phyloP scores from a whole-genome alignment of 2,797 vertebrate species.

The Salarias fasciatus region DNA sequence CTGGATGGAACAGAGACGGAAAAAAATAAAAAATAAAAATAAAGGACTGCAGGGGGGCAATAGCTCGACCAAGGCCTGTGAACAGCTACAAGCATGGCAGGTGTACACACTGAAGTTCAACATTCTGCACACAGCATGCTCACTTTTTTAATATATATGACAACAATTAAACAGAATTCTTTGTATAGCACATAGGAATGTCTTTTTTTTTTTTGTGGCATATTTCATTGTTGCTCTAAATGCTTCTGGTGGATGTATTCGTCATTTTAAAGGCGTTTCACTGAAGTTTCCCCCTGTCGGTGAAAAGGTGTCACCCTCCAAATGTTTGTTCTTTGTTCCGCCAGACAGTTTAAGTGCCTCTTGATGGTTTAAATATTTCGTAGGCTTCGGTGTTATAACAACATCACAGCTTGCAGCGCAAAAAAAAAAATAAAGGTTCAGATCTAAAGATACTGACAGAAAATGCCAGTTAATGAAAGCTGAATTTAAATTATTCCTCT shows the following conservation, averaged over 20 bases:
- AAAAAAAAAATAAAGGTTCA: not conserved
- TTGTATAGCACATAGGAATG: too few relatives aligned
- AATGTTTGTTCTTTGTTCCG: conserved; percentile 28
- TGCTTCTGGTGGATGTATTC: conserved; percentile 21
- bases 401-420: conserved; percentile 4
- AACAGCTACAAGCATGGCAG: conserved; percentile 13
- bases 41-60: conserved; percentile 6
- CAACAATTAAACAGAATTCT: not conserved
- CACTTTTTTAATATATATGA: not conserved
- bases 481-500: too few relatives aligned
- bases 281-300: conserved; percentile 1
- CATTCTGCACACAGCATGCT: too few relatives aligned
- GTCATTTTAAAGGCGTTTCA: conserved; percentile 27
- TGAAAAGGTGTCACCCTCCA: conserved; percentile 3
- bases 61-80: conserved; percentile 23
- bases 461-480: too few relatives aligned
- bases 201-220: conserved; percentile 12
- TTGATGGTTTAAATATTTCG: conserved; percentile 25
- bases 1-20: conserved; percentile 18
- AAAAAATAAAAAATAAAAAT: too few relatives aligned
- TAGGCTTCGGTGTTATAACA: conserved; percentile 5
- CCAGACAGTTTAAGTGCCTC: conserved; percentile 54
- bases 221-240: conserved; percentile 10
- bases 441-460: not conserved
- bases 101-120: not conserved